Conservation (phyloP, 2,888 invertebrate species). For the Ypsolopha scabrella region DNA sequence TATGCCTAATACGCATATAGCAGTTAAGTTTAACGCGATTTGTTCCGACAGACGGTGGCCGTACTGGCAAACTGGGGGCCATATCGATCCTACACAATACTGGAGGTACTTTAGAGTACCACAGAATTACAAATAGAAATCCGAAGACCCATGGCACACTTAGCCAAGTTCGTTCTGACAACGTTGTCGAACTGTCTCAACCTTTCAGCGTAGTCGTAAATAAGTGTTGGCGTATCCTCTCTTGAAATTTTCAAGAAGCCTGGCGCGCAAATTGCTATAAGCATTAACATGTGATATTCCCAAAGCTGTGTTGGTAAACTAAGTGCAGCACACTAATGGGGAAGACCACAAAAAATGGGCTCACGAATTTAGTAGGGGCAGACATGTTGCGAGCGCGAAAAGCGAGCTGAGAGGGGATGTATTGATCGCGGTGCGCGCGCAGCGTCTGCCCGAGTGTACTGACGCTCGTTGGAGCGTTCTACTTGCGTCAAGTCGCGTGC, state of each 20-base stretch:
- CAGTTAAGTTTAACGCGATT: conserved; percentile 23
- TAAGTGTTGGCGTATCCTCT: conserved; percentile 11
- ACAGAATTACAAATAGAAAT: conserved; percentile 11
- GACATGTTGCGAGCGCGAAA: conserved; percentile 55
- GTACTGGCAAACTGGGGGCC: conserved; percentile 21
- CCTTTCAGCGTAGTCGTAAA: conserved; percentile 23
- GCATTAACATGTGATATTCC: not conserved
- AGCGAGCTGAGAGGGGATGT: conserved; percentile 32
- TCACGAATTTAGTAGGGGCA: conserved; percentile 48
- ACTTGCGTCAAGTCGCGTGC: conserved; percentile 1
- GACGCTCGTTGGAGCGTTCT: not conserved
- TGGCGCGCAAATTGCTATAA: not conserved
- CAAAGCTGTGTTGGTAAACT: not conserved
- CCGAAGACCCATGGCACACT: conserved; percentile 8
- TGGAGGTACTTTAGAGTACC: conserved; percentile 18
- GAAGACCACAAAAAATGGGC: conserved; percentile 34
- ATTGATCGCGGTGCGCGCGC: conserved; percentile 69
- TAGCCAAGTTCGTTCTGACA: not conserved
- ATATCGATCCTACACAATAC: conserved; percentile 29
- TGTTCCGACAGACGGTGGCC: conserved; percentile 11
- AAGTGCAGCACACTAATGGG: conserved; percentile 4
- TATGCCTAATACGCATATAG: conserved; percentile 14
- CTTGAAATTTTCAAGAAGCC: not conserved
- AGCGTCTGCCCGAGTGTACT: conserved; percentile 19
- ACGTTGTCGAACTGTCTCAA: conserved; percentile 19